Evolutionary conservation across 2,797 vertebrate genomes (phyloP).

Genomic region (Channa striata): DNA sequence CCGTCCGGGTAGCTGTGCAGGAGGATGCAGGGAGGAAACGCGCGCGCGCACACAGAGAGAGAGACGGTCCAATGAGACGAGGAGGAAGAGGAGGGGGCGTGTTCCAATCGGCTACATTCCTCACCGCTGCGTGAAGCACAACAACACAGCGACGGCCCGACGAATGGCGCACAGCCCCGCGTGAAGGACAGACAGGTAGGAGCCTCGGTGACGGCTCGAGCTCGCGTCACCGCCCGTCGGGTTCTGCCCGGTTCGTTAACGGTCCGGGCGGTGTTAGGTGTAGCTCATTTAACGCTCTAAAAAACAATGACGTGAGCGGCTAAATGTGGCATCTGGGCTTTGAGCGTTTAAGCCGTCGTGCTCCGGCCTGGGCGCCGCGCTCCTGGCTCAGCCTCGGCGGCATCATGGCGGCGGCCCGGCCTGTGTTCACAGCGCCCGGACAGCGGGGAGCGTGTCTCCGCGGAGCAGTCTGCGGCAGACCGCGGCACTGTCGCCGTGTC

Average conservation of each 20-base stretch:
- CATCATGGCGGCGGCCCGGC: constrained; percentile 46
- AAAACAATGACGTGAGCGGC: fast-evolving
- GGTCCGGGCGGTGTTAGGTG: too few relatives aligned
- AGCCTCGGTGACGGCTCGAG: too few relatives aligned
- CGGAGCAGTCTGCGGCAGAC: too few relatives aligned
- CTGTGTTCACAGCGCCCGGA: neutral
- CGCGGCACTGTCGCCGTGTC: too few relatives aligned
- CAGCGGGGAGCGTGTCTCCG: neutral
- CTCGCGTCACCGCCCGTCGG: too few relatives aligned
- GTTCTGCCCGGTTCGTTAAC: too few relatives aligned
- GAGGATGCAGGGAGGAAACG: too few relatives aligned
- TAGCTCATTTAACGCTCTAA: too few relatives aligned
- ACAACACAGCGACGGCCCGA: constrained; percentile 33
- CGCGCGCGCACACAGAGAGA: too few relatives aligned
- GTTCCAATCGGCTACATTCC: neutral
- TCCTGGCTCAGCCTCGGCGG: constrained; percentile 9
- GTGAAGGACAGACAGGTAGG: constrained; percentile 55
- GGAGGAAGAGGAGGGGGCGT: constrained; percentile 18
- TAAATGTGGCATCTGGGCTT: fast-evolving
- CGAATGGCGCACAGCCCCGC: constrained; percentile 30
- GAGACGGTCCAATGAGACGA: constrained; percentile 51
- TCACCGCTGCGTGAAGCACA: constrained; percentile 33
- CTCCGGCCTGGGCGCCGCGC: constrained; percentile 41
- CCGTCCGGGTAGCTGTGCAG: too few relatives aligned
- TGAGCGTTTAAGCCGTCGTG: fast-evolving